Conservation (phyloP, 1,140 invertebrate genomes). For the Platyscapa corneri region DNA sequence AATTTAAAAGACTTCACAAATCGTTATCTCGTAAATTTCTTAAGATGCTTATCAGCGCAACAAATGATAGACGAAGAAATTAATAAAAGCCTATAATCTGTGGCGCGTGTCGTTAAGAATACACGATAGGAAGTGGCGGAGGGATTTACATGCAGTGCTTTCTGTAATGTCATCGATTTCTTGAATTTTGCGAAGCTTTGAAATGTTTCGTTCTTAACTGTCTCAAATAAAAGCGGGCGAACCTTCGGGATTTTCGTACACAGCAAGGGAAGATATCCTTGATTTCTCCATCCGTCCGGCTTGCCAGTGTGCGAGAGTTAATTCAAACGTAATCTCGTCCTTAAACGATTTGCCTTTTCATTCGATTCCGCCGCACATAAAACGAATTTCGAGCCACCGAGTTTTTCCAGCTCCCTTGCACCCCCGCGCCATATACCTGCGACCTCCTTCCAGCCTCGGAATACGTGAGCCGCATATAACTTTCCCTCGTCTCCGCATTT, state of each 20-base stretch:
- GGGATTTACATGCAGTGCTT: neutral
- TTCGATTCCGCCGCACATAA: constrained; percentile 43
- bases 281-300: constrained; percentile 14
- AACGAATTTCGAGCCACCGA: constrained; percentile 35
- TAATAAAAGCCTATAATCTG: too few species aligned
- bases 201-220: neutral
- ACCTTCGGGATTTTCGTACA: neutral
- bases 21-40: too few species aligned
- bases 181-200: too few species aligned
- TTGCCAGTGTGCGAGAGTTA: constrained; percentile 18
- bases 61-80: too few species aligned
- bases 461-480: constrained; percentile 44
- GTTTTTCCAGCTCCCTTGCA: neutral
- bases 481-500: neutral
- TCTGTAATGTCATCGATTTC: neutral
- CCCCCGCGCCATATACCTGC: neutral
- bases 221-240: neutral
- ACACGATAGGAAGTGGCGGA: too few species aligned
- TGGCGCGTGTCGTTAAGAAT: too few species aligned
- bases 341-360: constrained; percentile 43
- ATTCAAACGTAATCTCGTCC: constrained; percentile 50
- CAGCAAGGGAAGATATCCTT: constrained; percentile 16
- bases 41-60: too few species aligned
- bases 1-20: too few species aligned
- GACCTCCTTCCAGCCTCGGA: constrained; percentile 37